Conservation (phyloP, 1,140 invertebrate genomes). For the Parasteatoda tepidariorum region DNA sequence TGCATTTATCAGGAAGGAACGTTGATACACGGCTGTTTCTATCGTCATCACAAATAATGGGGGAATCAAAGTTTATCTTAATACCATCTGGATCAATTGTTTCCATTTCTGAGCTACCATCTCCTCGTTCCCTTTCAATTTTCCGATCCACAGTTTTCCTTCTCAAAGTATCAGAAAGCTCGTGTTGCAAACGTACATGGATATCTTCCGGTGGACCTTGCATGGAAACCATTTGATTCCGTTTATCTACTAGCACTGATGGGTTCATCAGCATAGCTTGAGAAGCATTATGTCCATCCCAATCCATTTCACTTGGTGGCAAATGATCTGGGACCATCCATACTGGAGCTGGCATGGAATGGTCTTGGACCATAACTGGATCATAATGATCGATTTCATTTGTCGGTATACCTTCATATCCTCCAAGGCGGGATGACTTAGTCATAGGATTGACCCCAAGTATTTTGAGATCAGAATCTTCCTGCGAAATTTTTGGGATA, state of each 20-base stretch:
- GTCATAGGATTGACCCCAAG: slow-evolving; percentile 72
- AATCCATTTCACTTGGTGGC: slow-evolving; percentile 26
- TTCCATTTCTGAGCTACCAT: slow-evolving; percentile 62
- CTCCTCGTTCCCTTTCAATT: slow-evolving; percentile 56
- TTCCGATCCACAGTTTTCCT: slow-evolving; percentile 31
- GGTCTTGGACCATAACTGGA: slow-evolving; percentile 33
- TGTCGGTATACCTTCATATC: slow-evolving; percentile 66
- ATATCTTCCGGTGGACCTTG: slow-evolving; percentile 30
- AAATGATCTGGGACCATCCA: slow-evolving; percentile 55
- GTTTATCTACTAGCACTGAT: slow-evolving; percentile 28
- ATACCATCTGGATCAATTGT: slow-evolving; percentile 35
- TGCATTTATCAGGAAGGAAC: slow-evolving; percentile 51
- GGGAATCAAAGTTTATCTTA: slow-evolving; percentile 26
- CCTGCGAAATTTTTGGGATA: slow-evolving; percentile 27
- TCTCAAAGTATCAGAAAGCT: slow-evolving; percentile 49
- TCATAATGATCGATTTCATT: slow-evolving; percentile 65
- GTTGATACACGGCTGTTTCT: slow-evolving; percentile 34
- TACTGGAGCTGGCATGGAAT: slow-evolving; percentile 15
- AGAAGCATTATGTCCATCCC: slow-evolving; percentile 40
- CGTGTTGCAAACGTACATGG: slow-evolving; percentile 54
- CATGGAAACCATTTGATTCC: slow-evolving; percentile 2
- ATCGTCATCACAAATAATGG: slow-evolving; percentile 31
- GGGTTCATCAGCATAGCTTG: slow-evolving; percentile 33
- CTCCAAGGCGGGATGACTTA: slow-evolving; percentile 68
- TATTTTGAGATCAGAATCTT: slow-evolving; percentile 54